Conservation (phyloP, 2,113 vertebrate species). For the Rafetus swinhoei region DNA sequence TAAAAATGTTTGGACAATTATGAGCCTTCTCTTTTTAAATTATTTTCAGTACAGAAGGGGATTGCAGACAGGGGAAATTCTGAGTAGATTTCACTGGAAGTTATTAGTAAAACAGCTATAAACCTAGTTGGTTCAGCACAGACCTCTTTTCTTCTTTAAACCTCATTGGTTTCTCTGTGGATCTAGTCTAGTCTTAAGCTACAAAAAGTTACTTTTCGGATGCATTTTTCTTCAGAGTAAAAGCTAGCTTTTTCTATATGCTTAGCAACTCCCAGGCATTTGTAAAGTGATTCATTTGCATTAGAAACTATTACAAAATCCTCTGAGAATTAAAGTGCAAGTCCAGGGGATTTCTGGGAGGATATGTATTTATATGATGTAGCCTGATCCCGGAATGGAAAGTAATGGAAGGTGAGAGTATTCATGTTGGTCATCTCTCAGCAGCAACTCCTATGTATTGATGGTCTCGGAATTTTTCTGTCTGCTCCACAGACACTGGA, state of each 20-base stretch:
- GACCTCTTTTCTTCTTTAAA: neutral
- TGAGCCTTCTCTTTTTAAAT: neutral
- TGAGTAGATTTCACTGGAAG: neutral
- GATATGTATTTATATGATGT: neutral
- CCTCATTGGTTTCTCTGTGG: neutral
- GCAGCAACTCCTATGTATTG: neutral
- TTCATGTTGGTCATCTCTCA: neutral
- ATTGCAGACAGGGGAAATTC: neutral
- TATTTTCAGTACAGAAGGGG: neutral
- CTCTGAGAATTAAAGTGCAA: neutral
- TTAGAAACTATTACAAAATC: neutral
- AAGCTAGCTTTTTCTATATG: neutral
- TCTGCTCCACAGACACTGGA: neutral
- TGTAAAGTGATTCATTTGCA: neutral
- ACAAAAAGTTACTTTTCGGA: neutral
- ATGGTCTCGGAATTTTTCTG: neutral
- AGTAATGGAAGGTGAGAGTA: neutral
- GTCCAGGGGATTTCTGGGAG: accelerated
- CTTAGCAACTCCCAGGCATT: neutral
- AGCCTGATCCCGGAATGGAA: neutral
- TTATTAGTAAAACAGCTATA: neutral
- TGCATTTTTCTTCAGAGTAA: neutral
- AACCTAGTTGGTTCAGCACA: neutral
- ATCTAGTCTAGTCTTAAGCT: neutral
- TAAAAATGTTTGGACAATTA: neutral